Conservation (phyloP, 2,888 invertebrate genomes). For the Thera britannica region DNA sequence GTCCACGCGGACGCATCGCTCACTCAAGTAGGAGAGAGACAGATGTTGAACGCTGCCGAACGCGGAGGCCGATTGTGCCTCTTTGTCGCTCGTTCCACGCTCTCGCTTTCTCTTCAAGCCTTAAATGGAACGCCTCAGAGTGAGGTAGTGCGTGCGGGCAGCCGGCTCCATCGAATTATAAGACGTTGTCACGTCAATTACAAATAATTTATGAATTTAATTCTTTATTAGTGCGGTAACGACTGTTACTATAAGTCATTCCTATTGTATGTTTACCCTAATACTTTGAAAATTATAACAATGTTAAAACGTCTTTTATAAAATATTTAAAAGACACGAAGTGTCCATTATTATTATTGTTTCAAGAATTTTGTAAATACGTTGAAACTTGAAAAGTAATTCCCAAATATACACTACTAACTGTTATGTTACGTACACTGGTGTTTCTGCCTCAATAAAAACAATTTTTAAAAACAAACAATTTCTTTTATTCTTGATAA, state of each 20-base stretch:
- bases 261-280: conserved; percentile 10
- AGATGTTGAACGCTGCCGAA: no score
- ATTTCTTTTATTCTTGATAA: conserved; percentile 32
- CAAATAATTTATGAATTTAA: neutral
- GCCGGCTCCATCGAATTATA: no score
- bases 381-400: conserved; percentile 49
- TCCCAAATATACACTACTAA: conserved; percentile 55
- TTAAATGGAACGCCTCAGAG: no score
- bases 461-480: conserved; percentile 62
- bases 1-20: no score
- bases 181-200: no score
- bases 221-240: conserved; percentile 11
- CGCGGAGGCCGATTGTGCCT: no score
- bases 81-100: no score
- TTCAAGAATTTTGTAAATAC: conserved; percentile 46
- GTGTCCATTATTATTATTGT: conserved; percentile 43
- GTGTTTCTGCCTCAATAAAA: conserved; percentile 75
- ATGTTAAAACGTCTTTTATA: conserved; percentile 37
- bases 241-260: conserved; percentile 15
- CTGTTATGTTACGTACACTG: conserved; percentile 66
- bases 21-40: no score
- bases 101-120: no score
- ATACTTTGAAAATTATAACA: conserved; percentile 14
- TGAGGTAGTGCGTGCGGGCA: no score
- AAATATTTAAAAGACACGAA: conserved; percentile 43